Percentiles rank a stretch among this genome's conserved stretches.
Evolutionary conservation across 35 echinoderm and acorn worm genomes (phyloP).

Genomic region (Lytechinus variegatus): DNA sequence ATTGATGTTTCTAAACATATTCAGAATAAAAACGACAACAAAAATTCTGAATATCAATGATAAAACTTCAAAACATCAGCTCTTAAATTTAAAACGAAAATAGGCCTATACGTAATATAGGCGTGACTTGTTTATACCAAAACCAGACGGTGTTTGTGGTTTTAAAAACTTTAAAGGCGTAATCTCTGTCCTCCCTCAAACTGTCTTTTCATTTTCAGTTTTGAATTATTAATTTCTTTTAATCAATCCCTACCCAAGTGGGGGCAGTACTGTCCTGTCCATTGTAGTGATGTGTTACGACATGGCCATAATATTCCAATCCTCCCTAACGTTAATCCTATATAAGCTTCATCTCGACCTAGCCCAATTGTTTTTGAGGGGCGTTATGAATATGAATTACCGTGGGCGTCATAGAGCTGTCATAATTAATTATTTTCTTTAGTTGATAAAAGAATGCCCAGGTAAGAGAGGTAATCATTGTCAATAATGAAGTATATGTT

Average conservation of each 20-base stretch:
- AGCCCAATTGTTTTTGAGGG: background rate
- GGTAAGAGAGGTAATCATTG: background rate
- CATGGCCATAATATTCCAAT: background rate
- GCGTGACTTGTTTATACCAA: background rate
- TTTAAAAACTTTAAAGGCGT: background rate
- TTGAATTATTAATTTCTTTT: background rate
- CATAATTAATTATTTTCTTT: background rate
- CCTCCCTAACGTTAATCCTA: background rate
- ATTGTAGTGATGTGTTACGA: background rate
- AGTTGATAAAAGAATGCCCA: background rate
- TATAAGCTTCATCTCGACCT: background rate
- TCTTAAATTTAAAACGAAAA: too few relatives aligned
- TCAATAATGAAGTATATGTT: background rate
- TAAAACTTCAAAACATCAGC: too few relatives aligned
- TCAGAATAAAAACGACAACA: background rate
- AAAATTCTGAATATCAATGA: background rate
- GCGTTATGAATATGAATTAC: background rate
- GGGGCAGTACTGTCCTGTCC: background rate
- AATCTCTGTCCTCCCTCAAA: background rate
- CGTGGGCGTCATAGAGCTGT: background rate
- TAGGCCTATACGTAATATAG: background rate
- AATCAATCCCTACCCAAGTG: background rate
- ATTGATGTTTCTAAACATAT: too few relatives aligned
- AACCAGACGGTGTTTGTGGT: background rate
- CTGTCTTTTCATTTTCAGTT: background rate